These are phyloP conservation scores for Austrofundulus limnaeus DNA, from an alignment of 2,113 vertebrate species.

Conservation along the genomic window DNA sequence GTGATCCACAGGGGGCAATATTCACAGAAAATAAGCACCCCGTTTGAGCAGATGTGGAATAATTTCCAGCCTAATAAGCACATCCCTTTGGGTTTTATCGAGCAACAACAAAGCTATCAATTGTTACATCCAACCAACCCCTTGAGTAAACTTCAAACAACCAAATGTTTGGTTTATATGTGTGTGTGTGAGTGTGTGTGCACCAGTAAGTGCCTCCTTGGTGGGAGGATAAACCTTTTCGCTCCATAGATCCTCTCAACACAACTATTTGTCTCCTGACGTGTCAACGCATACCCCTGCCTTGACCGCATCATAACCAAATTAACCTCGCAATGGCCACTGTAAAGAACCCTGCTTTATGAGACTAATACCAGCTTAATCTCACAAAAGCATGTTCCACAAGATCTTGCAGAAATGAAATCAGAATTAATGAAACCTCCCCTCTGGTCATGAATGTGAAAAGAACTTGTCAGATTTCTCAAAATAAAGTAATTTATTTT, in stretches of 20 bases:
- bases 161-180: slow-evolving; percentile 28
- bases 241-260: slow-evolving; percentile 59
- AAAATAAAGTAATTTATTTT: too few species aligned
- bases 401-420: too few species aligned
- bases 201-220: slow-evolving; percentile 54
- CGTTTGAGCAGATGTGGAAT: slow-evolving; percentile 34
- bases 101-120: slow-evolving; percentile 41
- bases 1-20: slow-evolving; percentile 20
- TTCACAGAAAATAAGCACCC: slow-evolving; percentile 31
- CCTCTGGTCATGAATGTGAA: too few species aligned
- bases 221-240: slow-evolving; percentile 63
- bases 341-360: too few species aligned
- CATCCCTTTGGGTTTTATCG: slow-evolving; percentile 24
- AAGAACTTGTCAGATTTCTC: too few species aligned
- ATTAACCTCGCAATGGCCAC: slow-evolving; percentile 71
- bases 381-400: too few species aligned
- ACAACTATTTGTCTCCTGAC: slow-evolving; percentile 60
- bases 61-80: slow-evolving; percentile 38
- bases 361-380: too few species aligned
- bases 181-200: slow-evolving; percentile 22
- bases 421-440: too few species aligned
- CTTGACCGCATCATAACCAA: slow-evolving; percentile 69
- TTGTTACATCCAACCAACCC: slow-evolving; percentile 39
- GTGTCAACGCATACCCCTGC: slow-evolving; percentile 55
- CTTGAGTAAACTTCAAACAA: slow-evolving; percentile 58